These are phyloP conservation scores for Eudyptes chrysolophus DNA, from an alignment of 2,113 vertebrate genomes.

Conservation along the genomic window DNA sequence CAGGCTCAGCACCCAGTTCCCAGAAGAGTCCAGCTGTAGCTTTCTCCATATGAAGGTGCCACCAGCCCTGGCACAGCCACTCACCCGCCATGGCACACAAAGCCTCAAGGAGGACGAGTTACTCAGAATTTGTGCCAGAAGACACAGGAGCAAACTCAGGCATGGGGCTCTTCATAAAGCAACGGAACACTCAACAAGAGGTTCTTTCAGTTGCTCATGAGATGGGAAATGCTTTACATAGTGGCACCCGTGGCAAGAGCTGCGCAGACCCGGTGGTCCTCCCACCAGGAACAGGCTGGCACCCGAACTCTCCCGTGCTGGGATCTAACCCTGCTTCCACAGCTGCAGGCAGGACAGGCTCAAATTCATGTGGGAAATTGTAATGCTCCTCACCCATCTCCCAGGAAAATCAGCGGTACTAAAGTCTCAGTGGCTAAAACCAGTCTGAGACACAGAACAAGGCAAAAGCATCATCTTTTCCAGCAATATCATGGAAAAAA, in stretches of 20 bases:
- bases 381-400: background rate
- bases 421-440: background rate
- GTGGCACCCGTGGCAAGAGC: background rate
- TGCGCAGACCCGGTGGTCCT: background rate
- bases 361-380: background rate
- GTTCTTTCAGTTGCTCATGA: background rate
- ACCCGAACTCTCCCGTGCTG: background rate
- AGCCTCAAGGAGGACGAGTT: background rate
- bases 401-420: background rate
- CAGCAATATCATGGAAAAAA: background rate
- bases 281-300: background rate
- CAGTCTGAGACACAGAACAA: background rate
- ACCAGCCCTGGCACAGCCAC: accelerated
- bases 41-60: background rate
- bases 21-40: background rate
- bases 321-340: background rate
- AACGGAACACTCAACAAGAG: background rate
- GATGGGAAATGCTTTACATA: background rate
- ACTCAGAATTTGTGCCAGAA: background rate
- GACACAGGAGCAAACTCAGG: background rate
- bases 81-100: background rate
- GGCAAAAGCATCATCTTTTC: background rate
- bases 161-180: background rate
- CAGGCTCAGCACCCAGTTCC: background rate
- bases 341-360: background rate